Percentiles rank a stretch among this genome's conserved stretches.
Evolutionary conservation across 1,140 invertebrate species (phyloP).

Genomic region (Drepana arcuata): DNA sequence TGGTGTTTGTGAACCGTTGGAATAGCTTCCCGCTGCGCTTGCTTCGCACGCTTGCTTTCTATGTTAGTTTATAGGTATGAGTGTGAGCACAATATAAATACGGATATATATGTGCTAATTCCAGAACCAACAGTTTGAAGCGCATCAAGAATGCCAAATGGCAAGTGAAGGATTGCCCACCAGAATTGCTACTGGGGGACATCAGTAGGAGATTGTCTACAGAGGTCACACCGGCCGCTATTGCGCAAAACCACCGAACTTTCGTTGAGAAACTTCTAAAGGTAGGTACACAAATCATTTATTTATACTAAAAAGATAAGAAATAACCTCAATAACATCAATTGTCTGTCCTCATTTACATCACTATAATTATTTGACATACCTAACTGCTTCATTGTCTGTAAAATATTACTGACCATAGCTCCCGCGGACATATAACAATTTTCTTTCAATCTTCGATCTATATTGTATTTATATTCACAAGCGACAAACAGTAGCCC

Average conservation of each 20-base stretch:
- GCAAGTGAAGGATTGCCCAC: slow-evolving; percentile 73
- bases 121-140: slow-evolving; percentile 74
- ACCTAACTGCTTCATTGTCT: too few relatives aligned
- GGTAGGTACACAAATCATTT: slow-evolving; percentile 70
- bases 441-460: too few relatives aligned
- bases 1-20: too few relatives aligned
- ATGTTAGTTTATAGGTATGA: neutral
- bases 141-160: slow-evolving; percentile 75
- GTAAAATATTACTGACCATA: too few relatives aligned
- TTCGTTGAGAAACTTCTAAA: slow-evolving; percentile 98
- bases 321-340: too few relatives aligned
- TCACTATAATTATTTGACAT: too few relatives aligned
- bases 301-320: too few relatives aligned
- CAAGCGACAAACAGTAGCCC: too few relatives aligned
- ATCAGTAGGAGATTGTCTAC: slow-evolving; percentile 58
- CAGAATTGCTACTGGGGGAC: slow-evolving; percentile 64
- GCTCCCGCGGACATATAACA: too few relatives aligned
- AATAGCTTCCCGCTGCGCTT: slow-evolving; percentile 5
- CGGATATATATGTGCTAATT: slow-evolving; percentile 19
- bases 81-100: neutral
- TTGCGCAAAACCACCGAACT: slow-evolving; percentile 98
- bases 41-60: slow-evolving; percentile 3
- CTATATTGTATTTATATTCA: slow-evolving; percentile 10
- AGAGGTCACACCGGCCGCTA: slow-evolving; percentile 84
- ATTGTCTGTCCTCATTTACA: too few relatives aligned